Base-by-base conservation (phyloP, 2,113 vertebrate species). In the Paramormyrops kingsleyae region DNA sequence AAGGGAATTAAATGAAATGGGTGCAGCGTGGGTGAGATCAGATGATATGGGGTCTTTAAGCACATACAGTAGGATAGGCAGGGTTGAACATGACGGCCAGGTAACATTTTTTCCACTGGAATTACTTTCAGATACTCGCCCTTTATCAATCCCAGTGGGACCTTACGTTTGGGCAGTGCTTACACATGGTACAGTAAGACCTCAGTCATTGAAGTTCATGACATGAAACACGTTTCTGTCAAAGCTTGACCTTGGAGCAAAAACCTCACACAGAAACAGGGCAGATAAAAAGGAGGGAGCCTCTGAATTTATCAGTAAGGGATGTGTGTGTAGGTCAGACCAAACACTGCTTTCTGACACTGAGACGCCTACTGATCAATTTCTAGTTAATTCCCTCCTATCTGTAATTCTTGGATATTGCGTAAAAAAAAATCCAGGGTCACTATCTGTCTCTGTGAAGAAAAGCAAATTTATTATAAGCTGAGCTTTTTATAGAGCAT, bases 211-310 rank as follows among this genome's bases (percentile, higher is more conserved):
- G 27, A 46, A 42, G 47, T 56, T 17, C 87, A 31, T 62, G 87
- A 31, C 53, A 88, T 50, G 24, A 39, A 88, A 44, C 31, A 39
- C 44, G 24, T 47, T 88, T 31, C 83, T 90, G 88, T 89, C 59
- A 87, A 56, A 89, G 56, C 31, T 15, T 66, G 62, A 89, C 90
- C 88, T 91, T 83, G 85, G 42, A 66, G 50, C 24, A 19, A 39
- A 86, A 17, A 49, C 15, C 42, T 86, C 44, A 42, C 6, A 62
- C 62, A 39, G 44, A 31, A 86, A 53, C 74, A 10, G 31, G 86
- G 15, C 21, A 88, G 52, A 39, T 87, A 50, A 87, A 31, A 17
- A 87, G 42, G 70, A 66, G 42, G 59, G 59, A 47, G 15, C 39
- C 15, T 5, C 12, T 5, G 39, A 12, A 66, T 44, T 88, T 59